A percentile compares a stretch with the other conserved stretches of the same genome.
Conservation (phyloP, 23 tunicate genomes). For the Ciona savignyi region DNA sequence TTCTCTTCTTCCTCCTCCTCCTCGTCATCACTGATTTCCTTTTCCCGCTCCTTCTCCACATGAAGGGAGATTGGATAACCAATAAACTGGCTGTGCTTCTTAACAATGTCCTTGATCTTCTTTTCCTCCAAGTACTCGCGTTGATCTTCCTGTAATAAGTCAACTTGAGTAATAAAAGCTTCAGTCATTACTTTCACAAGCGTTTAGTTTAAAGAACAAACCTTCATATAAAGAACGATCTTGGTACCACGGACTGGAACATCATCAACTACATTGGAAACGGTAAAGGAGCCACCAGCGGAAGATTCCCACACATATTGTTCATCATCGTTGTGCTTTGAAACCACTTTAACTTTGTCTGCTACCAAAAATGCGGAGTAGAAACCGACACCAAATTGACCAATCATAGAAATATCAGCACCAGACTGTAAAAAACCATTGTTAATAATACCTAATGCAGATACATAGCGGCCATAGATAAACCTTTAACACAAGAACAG, state of each 20-base stretch:
- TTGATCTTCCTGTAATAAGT: slow-evolving; percentile 77
- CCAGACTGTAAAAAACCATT: slow-evolving; percentile 55
- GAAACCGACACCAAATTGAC: slow-evolving; percentile 97
- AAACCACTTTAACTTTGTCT: slow-evolving; percentile 74
- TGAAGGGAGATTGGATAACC: slow-evolving; percentile 94
- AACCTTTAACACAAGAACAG: no score
- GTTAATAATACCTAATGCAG: no score
- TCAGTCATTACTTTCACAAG: not conserved
- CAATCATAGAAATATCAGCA: slow-evolving; percentile 98
- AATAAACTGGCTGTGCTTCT: slow-evolving; percentile 95
- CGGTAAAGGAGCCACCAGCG: slow-evolving; percentile 92
- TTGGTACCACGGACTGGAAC: slow-evolving; percentile 70
- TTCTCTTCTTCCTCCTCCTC: slow-evolving; percentile 86
- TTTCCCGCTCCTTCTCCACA: slow-evolving; percentile 95
- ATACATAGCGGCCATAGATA: no score
- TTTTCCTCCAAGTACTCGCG: slow-evolving; percentile 85
- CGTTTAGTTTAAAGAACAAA: not conserved
- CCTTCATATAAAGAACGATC: slow-evolving; percentile 75
- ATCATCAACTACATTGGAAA: slow-evolving; percentile 18
- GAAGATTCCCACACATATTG: slow-evolving; percentile 91
- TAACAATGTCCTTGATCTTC: slow-evolving; percentile 92
- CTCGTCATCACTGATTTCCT: slow-evolving; percentile 87
- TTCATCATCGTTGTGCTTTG: slow-evolving; percentile 97
- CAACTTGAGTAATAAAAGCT: not conserved
- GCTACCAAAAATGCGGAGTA: slow-evolving; percentile 96